phyloP scores from a whole-genome alignment of 64 coral and sea anemone genomes.

The Pachyseris speciosa region DNA sequence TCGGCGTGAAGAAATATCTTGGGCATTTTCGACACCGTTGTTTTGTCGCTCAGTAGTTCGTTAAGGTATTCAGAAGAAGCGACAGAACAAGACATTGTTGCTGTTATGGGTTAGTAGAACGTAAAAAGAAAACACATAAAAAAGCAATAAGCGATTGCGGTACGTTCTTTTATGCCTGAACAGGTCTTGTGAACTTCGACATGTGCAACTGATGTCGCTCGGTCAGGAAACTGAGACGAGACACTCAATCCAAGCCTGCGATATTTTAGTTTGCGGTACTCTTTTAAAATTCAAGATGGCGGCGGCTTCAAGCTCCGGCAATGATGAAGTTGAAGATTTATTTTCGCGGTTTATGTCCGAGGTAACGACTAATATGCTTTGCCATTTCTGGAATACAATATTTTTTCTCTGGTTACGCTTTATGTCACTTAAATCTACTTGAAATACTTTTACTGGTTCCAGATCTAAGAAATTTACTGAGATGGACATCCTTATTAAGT shows the following conservation, averaged over 20 bases:
- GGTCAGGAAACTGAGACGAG: slow-evolving; percentile 30
- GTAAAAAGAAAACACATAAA: slow-evolving; percentile 81
- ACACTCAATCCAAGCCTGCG: not conserved
- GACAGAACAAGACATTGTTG: slow-evolving; percentile 80
- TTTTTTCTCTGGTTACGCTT: too few relatives aligned
- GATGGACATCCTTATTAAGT: too few relatives aligned
- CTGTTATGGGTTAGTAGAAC: slow-evolving; percentile 82
- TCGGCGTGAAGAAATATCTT: slow-evolving; percentile 94
- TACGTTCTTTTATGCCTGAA: slow-evolving; percentile 33
- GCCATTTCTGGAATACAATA: not conserved
- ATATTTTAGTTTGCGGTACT: not conserved
- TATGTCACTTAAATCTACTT: too few relatives aligned
- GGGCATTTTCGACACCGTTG: slow-evolving; percentile 92
- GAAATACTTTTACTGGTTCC: too few relatives aligned
- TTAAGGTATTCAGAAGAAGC: slow-evolving; percentile 88
- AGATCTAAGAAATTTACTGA: too few relatives aligned
- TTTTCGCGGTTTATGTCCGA: slow-evolving; percentile 81
- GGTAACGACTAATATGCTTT: slow-evolving; percentile 20
- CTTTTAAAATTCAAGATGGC: slow-evolving; percentile 69
- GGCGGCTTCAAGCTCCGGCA: slow-evolving; percentile 4
- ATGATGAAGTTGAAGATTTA: slow-evolving; percentile 38
- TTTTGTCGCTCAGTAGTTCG: slow-evolving; percentile 92
- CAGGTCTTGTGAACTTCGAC: slow-evolving; percentile 54
- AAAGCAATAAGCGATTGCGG: slow-evolving; percentile 36
- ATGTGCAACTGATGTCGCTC: slow-evolving; percentile 61